Evolutionary conservation across 35 echinoderm and acorn worm species (phyloP).

Genomic region (Ophiothrix spiculata): DNA sequence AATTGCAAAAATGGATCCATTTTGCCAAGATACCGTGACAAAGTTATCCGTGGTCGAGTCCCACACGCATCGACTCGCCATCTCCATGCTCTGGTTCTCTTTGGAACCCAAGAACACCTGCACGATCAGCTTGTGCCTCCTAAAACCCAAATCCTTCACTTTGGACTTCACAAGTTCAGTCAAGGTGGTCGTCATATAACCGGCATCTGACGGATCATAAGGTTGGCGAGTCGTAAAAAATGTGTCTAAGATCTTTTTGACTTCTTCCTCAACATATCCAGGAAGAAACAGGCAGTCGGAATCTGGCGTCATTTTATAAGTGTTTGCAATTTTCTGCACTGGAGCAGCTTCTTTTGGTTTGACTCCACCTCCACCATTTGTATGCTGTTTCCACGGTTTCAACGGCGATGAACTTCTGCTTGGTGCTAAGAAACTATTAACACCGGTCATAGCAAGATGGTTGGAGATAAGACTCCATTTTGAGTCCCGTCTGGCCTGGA

Average conservation of each 20-base stretch:
- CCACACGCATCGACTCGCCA: conserved; percentile 73
- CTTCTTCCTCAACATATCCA: conserved; percentile 29
- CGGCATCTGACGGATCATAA: conserved; percentile 27
- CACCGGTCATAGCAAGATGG: too few relatives aligned
- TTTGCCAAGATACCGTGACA: conserved; percentile 41
- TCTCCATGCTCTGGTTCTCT: conserved; percentile 50
- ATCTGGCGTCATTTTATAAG: conserved; percentile 54
- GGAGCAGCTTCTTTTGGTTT: neutral
- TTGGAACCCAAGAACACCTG: conserved; percentile 52
- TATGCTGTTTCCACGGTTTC: too few relatives aligned
- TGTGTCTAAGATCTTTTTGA: conserved; percentile 24
- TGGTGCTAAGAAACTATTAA: too few relatives aligned
- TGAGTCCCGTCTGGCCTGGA: too few relatives aligned
- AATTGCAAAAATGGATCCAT: conserved; percentile 54
- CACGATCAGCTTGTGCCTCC: conserved; percentile 60
- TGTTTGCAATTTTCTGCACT: conserved; percentile 48
- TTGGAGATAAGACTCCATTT: too few relatives aligned
- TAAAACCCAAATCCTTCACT: conserved; percentile 48
- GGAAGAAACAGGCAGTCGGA: conserved; percentile 21
- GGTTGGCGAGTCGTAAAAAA: conserved; percentile 19
- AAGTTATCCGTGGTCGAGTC: conserved; percentile 55
- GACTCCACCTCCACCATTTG: neutral
- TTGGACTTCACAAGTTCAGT: conserved; percentile 55
- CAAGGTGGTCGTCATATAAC: conserved; percentile 33
- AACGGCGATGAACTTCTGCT: too few relatives aligned